Base-by-base conservation (phyloP, 1,140 invertebrate genomes). In the Drosophila quadrilineata region DNA sequence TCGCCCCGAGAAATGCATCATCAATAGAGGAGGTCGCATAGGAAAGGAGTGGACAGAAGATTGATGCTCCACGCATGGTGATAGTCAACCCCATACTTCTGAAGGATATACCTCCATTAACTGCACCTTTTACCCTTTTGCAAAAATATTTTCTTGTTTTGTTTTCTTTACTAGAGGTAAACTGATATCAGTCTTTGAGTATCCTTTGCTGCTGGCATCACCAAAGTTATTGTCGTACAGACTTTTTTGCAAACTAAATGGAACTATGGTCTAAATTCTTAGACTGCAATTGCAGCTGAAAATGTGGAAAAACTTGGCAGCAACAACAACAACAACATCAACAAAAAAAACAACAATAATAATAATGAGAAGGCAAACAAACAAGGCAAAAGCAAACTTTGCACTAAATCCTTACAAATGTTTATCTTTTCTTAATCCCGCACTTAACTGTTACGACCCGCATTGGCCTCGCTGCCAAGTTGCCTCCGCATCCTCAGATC, bases 401-500 rank as follows among this genome's bases (percentile, higher is more conserved):
- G 29, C 63, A 75, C 75, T 73, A 88, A 88, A 87, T 87, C 79
- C 85, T 85, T 87, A 87, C 85, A 87, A 87, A 87, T 87, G 85
- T 87, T 87, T 87, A 87, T 87, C 85, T 87, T 87, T 87, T 87
- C 85, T 88, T 87, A 87, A 87, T 87, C 69, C 85, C 69, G 75
- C 79, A 87, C 84, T 87, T 87, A 87, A 87, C 82, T 84, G 77
- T 68, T 66, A 68, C n/a, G 66, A 74, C 84, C 84, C 71, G 73
- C 74, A 82, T 87, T 73, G 80, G 71, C 59, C 60, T 70, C 36
- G n/a, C n/a, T 45, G 60, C 57, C 59, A 72, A 50, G 46, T 6
- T 46, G 6, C 3, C 16, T 22, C 8, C 9, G 19, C 8, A 49
- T 21, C 21, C 26, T n/a, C n/a, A n/a, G 22, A 19, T n/a, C 3